Conservation (phyloP, 2,113 vertebrate species). For the Glaucidium brasilianum region DNA sequence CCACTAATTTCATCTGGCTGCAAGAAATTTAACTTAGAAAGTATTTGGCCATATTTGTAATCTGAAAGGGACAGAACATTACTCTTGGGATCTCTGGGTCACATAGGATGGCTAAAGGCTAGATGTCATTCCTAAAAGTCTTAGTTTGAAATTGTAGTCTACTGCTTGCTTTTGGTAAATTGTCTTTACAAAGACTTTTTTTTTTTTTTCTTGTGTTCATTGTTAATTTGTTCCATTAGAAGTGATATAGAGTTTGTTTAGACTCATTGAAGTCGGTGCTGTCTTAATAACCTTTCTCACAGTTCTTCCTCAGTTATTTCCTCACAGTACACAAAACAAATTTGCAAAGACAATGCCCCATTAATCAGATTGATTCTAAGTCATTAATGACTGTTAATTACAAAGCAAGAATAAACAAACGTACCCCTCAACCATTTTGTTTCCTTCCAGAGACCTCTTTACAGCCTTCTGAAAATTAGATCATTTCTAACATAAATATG, state of each 20-base stretch:
- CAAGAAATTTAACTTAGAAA: neutral
- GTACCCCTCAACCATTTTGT: neutral
- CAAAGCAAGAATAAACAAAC: conserved; percentile 10
- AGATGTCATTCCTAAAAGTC: neutral
- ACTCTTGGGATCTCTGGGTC: neutral
- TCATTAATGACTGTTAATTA: conserved; percentile 63
- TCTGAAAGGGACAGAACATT: neutral
- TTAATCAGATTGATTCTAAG: conserved; percentile 62
- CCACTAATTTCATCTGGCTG: neutral
- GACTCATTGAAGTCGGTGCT: neutral
- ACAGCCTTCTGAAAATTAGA: neutral
- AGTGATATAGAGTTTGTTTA: neutral
- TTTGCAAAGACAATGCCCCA: conserved; percentile 29
- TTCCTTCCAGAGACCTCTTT: neutral
- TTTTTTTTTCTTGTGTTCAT: neutral
- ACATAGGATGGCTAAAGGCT: neutral
- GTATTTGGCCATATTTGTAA: neutral
- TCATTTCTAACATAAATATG: neutral
- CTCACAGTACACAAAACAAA: conserved; percentile 35
- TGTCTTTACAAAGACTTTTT: neutral
- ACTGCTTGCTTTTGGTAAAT: neutral
- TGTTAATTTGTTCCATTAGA: conserved; percentile 4
- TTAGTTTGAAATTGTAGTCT: neutral
- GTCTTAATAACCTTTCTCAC: conserved; percentile 7
- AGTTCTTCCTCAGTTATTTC: neutral